These are phyloP conservation scores for Ennomos fuscantarius DNA, from an alignment of 2,888 invertebrate genomes.

Conservation along the genomic window DNA sequence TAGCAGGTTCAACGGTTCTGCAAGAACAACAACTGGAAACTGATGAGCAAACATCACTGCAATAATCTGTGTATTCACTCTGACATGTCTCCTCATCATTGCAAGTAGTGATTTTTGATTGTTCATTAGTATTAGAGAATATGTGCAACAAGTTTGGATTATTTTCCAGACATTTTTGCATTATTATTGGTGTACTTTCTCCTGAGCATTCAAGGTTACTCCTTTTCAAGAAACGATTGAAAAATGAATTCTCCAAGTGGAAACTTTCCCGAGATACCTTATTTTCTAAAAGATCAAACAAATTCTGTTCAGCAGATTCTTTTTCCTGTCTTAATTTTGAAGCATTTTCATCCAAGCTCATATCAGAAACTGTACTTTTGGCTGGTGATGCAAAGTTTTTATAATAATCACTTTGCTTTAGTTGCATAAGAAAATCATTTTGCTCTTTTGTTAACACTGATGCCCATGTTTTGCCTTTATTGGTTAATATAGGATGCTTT, in stretches of 20 bases:
- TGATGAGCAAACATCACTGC: constrained; percentile 65
- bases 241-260: constrained; percentile 87
- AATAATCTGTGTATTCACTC: constrained; percentile 67
- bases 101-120: constrained; percentile 50
- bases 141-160: constrained; percentile 70
- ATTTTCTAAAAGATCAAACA: constrained; percentile 92
- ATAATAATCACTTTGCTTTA: constrained; percentile 78
- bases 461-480: constrained; percentile 77
- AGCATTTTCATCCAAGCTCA: constrained; percentile 65
- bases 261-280: constrained; percentile 90
- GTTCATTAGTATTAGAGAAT: constrained; percentile 55
- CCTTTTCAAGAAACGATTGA: constrained; percentile 80
- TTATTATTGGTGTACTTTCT: constrained; percentile 72
- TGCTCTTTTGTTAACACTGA: constrained; percentile 75
- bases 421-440: constrained; percentile 72
- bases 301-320: constrained; percentile 87
- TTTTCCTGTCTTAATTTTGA: constrained; percentile 61
- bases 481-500: constrained; percentile 72
- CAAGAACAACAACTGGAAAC: constrained; percentile 74
- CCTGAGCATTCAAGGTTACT: constrained; percentile 68
- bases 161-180: constrained; percentile 70
- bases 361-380: constrained; percentile 68
- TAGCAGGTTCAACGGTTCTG: constrained; percentile 60
- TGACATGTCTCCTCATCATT: constrained; percentile 62
- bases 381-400: constrained; percentile 75